A percentile compares a stretch with the other conserved stretches of the same genome.
phyloP scores from a whole-genome alignment of 1,140 invertebrate genomes.

The Dendroctonus valens region DNA sequence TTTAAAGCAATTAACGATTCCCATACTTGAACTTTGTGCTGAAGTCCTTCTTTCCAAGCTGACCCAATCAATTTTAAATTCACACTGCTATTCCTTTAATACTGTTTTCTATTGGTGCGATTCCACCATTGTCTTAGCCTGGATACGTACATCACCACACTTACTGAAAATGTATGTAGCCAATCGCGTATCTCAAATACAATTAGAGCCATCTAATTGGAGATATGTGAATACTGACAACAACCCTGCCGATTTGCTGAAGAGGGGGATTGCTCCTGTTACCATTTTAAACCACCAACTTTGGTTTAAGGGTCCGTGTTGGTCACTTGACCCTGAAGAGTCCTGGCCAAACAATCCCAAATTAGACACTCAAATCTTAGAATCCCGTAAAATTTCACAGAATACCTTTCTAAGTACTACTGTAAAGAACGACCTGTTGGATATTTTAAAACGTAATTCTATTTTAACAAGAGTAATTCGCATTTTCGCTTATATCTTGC shows the following conservation, averaged over 20 bases:
- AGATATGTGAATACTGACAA: constrained; percentile 46
- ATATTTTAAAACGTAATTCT: constrained; percentile 1
- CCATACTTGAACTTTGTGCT: constrained; percentile 39
- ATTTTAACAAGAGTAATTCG: constrained; percentile 3
- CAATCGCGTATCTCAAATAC: constrained; percentile 49
- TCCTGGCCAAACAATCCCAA: background rate
- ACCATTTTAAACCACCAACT: constrained; percentile 36
- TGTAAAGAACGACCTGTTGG: constrained; percentile 1
- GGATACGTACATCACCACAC: constrained; percentile 40
- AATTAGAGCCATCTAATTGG: constrained; percentile 45
- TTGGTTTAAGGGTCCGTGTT: constrained; percentile 45
- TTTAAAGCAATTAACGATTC: constrained; percentile 36
- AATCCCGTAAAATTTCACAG: too few relatives aligned
- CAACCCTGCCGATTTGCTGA: constrained; percentile 52
- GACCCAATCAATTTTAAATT: constrained; percentile 31
- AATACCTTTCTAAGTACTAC: too few relatives aligned
- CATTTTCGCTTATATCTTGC: background rate
- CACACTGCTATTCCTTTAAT: constrained; percentile 41
- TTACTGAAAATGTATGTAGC: constrained; percentile 47
- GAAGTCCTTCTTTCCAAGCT: constrained; percentile 43
- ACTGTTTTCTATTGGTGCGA: constrained; percentile 51
- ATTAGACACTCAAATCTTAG: background rate
- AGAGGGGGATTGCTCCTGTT: constrained; percentile 25
- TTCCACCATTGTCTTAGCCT: too few relatives aligned
- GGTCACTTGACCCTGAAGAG: background rate